Evolutionary conservation across 2,797 vertebrate genomes (phyloP).

Genomic region (Pseudomugil gertrudae): DNA sequence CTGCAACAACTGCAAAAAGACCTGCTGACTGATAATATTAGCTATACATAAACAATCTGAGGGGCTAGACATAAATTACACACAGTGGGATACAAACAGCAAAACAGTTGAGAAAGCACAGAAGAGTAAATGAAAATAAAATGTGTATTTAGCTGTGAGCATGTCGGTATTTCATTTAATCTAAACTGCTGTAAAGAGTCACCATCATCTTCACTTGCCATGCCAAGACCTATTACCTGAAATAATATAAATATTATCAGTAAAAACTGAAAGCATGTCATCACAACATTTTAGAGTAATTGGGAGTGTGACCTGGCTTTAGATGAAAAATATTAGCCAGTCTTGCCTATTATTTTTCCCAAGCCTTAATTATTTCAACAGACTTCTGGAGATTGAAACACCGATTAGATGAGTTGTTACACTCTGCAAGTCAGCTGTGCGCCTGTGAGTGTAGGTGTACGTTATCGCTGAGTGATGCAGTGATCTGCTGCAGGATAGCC

Average conservation of each 20-base stretch:
- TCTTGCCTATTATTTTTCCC: conserved; percentile 60
- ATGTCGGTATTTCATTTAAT: conserved; percentile 15
- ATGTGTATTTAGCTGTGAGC: conserved; percentile 10
- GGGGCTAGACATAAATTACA: not conserved
- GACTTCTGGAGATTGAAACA: conserved; percentile 61
- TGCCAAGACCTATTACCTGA: conserved; percentile 57
- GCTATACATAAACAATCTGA: conserved; percentile 7
- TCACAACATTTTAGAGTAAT: conserved; percentile 75
- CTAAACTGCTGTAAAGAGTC: conserved; percentile 13
- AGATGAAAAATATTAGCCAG: conserved; percentile 62
- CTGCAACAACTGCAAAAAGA: conserved; percentile 33
- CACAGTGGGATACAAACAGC: not conserved
- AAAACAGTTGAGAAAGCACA: too few relatives aligned
- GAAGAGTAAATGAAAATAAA: conserved; percentile 8
- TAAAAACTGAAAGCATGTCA: conserved; percentile 73
- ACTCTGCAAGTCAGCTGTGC: conserved; percentile 13
- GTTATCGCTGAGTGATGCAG: not conserved
- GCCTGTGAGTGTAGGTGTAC: conserved; percentile 3
- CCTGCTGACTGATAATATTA: conserved; percentile 3
- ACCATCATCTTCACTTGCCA: conserved; percentile 22
- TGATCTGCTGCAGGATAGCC: not conserved
- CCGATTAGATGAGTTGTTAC: conserved; percentile 38
- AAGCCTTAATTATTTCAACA: conserved; percentile 66
- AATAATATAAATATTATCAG: conserved; percentile 77
- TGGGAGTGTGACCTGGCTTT: conserved; percentile 64